A percentile compares a stretch with the other conserved stretches of the same genome.
Conservation (phyloP, 2,888 invertebrate species). For the Argyresthia goedartella region DNA sequence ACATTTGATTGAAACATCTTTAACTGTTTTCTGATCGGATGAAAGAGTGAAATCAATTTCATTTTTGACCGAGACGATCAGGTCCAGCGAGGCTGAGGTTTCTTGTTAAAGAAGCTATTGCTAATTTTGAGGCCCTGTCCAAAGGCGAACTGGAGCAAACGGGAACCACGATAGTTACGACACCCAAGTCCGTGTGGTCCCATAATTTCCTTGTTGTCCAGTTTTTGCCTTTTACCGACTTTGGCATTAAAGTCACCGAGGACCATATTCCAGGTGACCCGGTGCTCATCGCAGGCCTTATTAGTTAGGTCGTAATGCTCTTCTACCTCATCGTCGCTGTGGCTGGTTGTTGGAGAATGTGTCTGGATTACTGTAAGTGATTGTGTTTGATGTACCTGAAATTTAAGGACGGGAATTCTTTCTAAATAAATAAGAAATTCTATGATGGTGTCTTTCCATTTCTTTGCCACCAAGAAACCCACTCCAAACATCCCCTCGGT, state of each 20-base stretch:
- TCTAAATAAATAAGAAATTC: not conserved
- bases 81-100: conserved; percentile 7
- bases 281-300: no score
- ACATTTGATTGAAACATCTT: conserved; percentile 5
- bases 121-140: conserved; percentile 6
- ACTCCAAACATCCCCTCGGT: not conserved
- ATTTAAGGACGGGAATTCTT: not conserved
- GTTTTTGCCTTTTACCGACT: no score
- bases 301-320: no score
- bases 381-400: not conserved
- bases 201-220: no score
- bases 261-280: no score
- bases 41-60: conserved; percentile 12
- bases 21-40: conserved; percentile 7
- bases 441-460: not conserved
- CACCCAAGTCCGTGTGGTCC: no score
- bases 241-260: no score
- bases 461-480: not conserved
- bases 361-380: not conserved
- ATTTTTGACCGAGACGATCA: conserved; percentile 10
- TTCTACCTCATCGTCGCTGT: not conserved
- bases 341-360: not conserved
- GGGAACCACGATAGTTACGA: no score
- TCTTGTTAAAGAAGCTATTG: conserved; percentile 10
- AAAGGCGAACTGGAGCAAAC: no score